A percentile compares a stretch with the other conserved stretches of the same genome.
Evolutionary conservation across 2,797 vertebrate genomes (phyloP).

Genomic region (Heterohyrax brucei): DNA sequence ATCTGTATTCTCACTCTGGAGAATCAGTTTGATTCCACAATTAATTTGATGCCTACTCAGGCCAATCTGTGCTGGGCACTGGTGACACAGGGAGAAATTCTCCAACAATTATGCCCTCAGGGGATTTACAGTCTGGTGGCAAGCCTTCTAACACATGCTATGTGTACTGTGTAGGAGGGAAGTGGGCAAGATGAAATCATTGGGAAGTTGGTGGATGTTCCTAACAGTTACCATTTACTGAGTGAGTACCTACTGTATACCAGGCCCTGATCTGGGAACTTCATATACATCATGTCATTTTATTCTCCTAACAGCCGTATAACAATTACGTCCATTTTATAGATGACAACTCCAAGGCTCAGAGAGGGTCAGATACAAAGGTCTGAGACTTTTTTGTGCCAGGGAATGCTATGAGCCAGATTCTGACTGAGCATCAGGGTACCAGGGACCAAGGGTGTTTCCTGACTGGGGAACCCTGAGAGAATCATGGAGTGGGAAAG

Average conservation of each 20-base stretch:
- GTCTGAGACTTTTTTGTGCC: not conserved
- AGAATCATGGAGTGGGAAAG: fast-evolving
- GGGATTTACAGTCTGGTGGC: not conserved
- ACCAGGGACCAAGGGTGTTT: not conserved
- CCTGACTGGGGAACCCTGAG: not conserved
- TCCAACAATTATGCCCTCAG: not conserved
- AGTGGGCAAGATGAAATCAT: fast-evolving
- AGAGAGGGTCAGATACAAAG: not conserved
- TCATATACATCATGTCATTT: not conserved
- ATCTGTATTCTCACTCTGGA: not conserved
- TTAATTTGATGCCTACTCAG: not conserved
- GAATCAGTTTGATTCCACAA: not conserved
- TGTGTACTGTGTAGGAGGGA: not conserved
- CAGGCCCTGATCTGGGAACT: not conserved
- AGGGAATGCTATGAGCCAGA: not conserved
- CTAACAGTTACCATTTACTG: not conserved
- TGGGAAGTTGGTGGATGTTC: not conserved
- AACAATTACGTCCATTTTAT: not conserved
- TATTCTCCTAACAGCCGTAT: not conserved
- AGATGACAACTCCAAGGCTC: not conserved
- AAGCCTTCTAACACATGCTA: not conserved
- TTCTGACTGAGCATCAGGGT: not conserved
- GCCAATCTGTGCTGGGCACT: not conserved
- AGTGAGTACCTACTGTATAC: not conserved
- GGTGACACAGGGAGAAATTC: not conserved